phyloP scores from a whole-genome alignment of 2,113 vertebrate species.

The Petromus typicus region DNA sequence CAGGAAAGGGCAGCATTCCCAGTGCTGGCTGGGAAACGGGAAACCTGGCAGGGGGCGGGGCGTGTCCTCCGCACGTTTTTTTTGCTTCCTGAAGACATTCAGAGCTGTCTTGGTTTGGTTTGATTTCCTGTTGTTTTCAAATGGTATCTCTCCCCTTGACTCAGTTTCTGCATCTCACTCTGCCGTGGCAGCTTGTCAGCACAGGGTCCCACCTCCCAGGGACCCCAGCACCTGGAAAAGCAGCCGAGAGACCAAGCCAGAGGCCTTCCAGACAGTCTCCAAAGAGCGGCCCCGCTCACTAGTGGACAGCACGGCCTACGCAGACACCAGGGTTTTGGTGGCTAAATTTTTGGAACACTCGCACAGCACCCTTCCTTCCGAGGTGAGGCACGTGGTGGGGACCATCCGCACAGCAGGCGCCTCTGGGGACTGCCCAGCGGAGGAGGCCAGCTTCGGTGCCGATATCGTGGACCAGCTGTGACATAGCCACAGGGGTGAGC shows the following conservation, averaged over 20 bases:
- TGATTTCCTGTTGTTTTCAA: slow-evolving; percentile 45
- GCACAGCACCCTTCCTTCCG: slow-evolving; percentile 92
- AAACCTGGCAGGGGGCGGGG: not conserved
- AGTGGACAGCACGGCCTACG: slow-evolving; percentile 94
- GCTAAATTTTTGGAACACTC: slow-evolving; percentile 97
- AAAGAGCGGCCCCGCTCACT: slow-evolving; percentile 91
- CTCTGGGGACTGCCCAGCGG: slow-evolving; percentile 94
- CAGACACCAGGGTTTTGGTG: slow-evolving; percentile 96
- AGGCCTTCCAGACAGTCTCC: slow-evolving; percentile 83
- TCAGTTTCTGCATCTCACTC: slow-evolving; percentile 85
- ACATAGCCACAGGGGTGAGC: not conserved
- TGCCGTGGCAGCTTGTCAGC: slow-evolving; percentile 81
- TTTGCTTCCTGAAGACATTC: not conserved
- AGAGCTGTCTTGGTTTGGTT: not conserved
- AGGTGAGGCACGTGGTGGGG: slow-evolving; percentile 95
- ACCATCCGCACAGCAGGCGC: slow-evolving; percentile 93
- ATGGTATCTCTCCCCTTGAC: slow-evolving; percentile 73
- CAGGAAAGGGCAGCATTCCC: fast-evolving
- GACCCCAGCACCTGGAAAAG: slow-evolving; percentile 86
- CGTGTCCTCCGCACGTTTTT: not conserved
- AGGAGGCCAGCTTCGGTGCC: slow-evolving; percentile 95
- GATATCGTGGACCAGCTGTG: slow-evolving; percentile 94
- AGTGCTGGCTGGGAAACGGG: fast-evolving
- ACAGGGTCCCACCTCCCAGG: slow-evolving; percentile 73
- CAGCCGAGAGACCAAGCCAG: slow-evolving; percentile 87